A percentile compares a stretch with the other conserved stretches of the same genome.
Evolutionary conservation across 1,140 invertebrate genomes (phyloP).

Genomic region (Pomacea maculata): DNA sequence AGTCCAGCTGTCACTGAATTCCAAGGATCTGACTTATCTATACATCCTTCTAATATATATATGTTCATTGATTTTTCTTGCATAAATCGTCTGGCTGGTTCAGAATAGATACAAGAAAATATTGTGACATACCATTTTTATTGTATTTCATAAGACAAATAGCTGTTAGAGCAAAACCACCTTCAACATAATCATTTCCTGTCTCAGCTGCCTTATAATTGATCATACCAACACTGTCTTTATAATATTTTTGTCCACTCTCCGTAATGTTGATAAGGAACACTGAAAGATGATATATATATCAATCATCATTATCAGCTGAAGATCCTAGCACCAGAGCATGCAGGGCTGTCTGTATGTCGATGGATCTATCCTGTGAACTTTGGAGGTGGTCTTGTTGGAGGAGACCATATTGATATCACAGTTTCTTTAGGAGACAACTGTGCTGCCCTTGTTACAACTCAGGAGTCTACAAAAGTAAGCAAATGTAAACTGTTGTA

Average conservation of each 20-base stretch:
- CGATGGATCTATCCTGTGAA: constrained; percentile 51
- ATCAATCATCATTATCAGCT: constrained; percentile 31
- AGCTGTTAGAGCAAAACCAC: not conserved
- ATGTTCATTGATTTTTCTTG: too few species aligned
- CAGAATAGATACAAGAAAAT: too few species aligned
- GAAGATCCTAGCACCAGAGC: constrained; percentile 40
- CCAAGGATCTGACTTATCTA: too few species aligned
- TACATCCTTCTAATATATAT: too few species aligned
- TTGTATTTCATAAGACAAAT: not conserved
- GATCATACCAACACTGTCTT: too few species aligned
- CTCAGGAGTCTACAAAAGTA: constrained; percentile 57
- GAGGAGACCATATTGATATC: constrained; percentile 48
- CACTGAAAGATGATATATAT: too few species aligned
- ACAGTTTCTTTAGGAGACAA: constrained; percentile 34
- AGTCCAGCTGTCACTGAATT: too few species aligned
- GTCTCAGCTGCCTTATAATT: too few species aligned
- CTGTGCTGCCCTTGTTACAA: constrained; percentile 48
- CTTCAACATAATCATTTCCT: not conserved
- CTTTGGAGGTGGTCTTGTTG: constrained; percentile 58
- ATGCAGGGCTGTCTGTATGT: constrained; percentile 34
- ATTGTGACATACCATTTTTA: not conserved
- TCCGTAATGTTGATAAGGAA: too few species aligned
- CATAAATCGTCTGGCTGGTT: too few species aligned
- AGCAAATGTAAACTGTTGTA: not conserved
- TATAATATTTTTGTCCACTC: too few species aligned